A percentile compares a stretch with the other conserved stretches of the same genome.
These are phyloP conservation scores for Podarcis raffonei DNA, from an alignment of 2,113 vertebrate species.

Conservation along the genomic window DNA sequence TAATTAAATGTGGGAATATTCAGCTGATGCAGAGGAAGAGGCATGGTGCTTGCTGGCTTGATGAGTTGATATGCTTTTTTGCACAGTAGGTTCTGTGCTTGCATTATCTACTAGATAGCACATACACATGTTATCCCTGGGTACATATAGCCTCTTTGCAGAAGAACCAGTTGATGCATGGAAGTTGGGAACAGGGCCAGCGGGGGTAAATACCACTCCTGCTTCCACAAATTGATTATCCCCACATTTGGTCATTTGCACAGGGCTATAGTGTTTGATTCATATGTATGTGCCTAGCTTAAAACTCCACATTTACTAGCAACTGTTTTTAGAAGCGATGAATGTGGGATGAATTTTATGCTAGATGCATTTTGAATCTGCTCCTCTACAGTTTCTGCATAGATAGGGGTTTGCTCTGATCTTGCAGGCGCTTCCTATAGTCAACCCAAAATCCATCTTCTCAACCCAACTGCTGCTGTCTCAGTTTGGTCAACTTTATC, in stretches of 20 bases:
- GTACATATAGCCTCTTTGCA: not conserved
- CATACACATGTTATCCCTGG: not conserved
- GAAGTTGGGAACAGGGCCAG: no score
- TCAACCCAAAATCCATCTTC: not conserved
- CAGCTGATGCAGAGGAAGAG: not conserved
- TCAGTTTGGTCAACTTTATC: not conserved
- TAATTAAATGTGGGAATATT: not conserved
- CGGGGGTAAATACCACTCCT: not conserved
- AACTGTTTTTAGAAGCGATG: not conserved
- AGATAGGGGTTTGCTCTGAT: not conserved
- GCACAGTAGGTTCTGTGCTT: not conserved
- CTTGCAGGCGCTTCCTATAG: not conserved
- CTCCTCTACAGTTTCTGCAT: not conserved
- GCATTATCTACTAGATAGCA: not conserved
- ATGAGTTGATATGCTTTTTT: not conserved
- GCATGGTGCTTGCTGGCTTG: not conserved
- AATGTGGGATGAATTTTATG: not conserved
- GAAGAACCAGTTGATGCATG: not conserved
- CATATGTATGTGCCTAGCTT: not conserved
- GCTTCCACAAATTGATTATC: not conserved
- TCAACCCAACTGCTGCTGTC: not conserved
- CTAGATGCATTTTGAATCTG: not conserved
- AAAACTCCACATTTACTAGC: not conserved
- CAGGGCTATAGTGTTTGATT: not conserved
- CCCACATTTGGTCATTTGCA: not conserved